phyloP scores from a whole-genome alignment of 1,140 invertebrate genomes.

The Drosophila jambulina region DNA sequence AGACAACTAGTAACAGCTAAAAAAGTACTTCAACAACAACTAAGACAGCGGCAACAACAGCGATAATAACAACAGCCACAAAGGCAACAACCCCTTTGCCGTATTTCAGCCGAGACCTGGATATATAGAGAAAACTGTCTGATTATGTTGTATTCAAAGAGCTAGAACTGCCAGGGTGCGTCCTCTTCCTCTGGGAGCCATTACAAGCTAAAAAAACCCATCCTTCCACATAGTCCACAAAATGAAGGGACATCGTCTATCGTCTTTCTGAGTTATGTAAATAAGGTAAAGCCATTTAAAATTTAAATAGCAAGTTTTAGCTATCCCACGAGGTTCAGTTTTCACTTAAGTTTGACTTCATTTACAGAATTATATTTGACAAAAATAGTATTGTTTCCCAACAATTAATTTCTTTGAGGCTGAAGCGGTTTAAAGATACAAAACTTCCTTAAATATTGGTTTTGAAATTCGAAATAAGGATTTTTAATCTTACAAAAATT shows the following conservation, averaged over 20 bases:
- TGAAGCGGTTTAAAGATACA: background rate
- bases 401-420: too few relatives aligned
- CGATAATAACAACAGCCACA: slow-evolving; percentile 27
- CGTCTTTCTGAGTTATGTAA: background rate
- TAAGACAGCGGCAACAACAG: slow-evolving; percentile 34
- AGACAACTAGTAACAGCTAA: slow-evolving; percentile 40
- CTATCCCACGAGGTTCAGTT: background rate
- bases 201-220: background rate
- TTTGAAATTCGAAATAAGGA: background rate
- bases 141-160: slow-evolving; percentile 15
- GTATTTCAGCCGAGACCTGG: slow-evolving; percentile 3
- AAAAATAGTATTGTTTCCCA: background rate
- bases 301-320: background rate
- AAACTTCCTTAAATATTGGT: background rate
- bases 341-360: background rate
- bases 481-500: background rate
- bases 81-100: slow-evolving; percentile 45
- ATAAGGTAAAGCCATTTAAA: background rate
- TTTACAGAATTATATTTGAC: background rate
- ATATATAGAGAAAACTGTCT: slow-evolving; percentile 10
- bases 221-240: too few relatives aligned
- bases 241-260: background rate
- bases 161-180: background rate
- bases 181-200: slow-evolving; percentile 18
- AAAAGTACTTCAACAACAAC: slow-evolving; percentile 38